These are phyloP conservation scores for Thaleichthys pacificus DNA, from an alignment of 2,797 vertebrate genomes.

Conservation along the genomic window DNA sequence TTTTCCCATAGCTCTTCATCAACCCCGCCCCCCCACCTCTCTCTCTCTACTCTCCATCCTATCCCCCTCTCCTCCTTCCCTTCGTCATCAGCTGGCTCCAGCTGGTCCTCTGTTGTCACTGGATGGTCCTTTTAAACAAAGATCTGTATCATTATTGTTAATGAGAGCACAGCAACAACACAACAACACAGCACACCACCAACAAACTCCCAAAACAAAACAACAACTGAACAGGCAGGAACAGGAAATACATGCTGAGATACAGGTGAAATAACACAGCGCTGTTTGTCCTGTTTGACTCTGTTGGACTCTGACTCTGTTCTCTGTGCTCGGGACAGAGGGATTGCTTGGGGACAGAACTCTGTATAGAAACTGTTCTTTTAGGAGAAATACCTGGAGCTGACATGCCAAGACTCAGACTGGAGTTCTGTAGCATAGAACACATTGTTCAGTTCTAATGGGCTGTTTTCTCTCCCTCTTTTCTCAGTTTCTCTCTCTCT, in stretches of 20 bases:
- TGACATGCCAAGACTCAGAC: too few species aligned
- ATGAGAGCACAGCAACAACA: conserved; percentile 2
- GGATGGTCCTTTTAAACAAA: conserved; percentile 19
- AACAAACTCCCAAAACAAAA: neutral
- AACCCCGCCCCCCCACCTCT: neutral
- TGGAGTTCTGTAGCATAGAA: too few species aligned
- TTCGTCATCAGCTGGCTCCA: neutral
- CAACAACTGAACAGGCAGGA: neutral
- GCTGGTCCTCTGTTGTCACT: conserved; percentile 26
- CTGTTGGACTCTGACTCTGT: too few species aligned
- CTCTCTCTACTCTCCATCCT: neutral
- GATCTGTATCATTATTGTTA: conserved; percentile 13
- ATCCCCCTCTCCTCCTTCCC: neutral
- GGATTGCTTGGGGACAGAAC: too few species aligned
- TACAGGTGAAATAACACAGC: neutral
- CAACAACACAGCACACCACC: neutral
- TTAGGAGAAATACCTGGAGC: too few species aligned
- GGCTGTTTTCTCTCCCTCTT: neutral
- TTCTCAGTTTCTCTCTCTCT: conserved; percentile 35
- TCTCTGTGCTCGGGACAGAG: too few species aligned
- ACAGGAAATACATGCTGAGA: neutral
- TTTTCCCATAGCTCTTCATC: neutral
- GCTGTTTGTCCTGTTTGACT: neutral
- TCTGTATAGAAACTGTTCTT: too few species aligned
- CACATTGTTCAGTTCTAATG: too few species aligned